Percentiles rank a stretch among this genome's conserved stretches.
Conservation (phyloP, 30 jellyfish, hydroid and myxozoan genomes). For the Catostylus mosaicus region DNA sequence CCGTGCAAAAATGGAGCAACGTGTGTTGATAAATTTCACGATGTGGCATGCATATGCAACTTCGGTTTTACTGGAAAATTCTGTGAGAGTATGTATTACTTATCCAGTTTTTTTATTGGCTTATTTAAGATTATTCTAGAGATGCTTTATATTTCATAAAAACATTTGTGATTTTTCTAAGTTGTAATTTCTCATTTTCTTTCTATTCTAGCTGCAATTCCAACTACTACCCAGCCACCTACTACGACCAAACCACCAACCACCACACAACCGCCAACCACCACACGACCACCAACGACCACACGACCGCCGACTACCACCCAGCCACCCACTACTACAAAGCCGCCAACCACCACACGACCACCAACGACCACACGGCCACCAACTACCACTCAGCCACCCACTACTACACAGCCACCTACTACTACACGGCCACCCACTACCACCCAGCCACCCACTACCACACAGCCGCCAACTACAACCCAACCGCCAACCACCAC, state of each 20-base stretch:
- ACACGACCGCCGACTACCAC: background rate
- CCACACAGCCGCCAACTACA: background rate
- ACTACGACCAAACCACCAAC: constrained; percentile 10
- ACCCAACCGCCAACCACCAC: background rate
- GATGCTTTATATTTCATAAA: background rate
- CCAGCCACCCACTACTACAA: background rate
- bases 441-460: background rate
- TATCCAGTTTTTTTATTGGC: background rate
- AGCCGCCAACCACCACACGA: constrained; percentile 6
- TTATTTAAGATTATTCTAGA: background rate
- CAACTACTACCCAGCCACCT: background rate
- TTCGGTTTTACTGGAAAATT: constrained; percentile 31
- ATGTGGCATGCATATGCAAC: constrained; percentile 17
- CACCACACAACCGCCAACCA: constrained; percentile 3
- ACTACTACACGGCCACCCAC: background rate
- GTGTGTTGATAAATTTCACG: constrained; percentile 2
- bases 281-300: constrained; percentile 5
- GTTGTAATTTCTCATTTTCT: background rate
- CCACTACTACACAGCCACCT: background rate
- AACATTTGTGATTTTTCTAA: background rate
- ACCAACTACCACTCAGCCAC: constrained; percentile 12
- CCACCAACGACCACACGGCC: constrained; percentile 11
- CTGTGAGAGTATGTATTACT: constrained; percentile 15
- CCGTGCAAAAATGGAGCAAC: constrained; percentile 37
- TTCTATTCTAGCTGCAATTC: background rate